phyloP scores from a whole-genome alignment of 2,888 invertebrate species.

The Mechanitis mazaeus region DNA sequence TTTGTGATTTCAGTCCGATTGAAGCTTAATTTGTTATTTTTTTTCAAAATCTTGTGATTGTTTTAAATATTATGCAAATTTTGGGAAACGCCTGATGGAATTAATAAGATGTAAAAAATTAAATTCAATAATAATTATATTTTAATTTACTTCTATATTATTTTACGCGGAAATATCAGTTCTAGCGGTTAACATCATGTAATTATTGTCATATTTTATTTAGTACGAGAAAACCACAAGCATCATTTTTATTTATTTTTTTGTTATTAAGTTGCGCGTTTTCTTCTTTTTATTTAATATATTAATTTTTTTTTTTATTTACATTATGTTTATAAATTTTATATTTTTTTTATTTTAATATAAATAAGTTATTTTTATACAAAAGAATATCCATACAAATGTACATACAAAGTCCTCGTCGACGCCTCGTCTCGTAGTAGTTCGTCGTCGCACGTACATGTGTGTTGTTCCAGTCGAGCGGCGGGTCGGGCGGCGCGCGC shows the following conservation, averaged over 20 bases:
- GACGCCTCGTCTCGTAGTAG: too few species aligned
- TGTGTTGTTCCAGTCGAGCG: conserved; percentile 44
- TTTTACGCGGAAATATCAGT: not conserved
- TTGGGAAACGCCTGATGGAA: too few species aligned
- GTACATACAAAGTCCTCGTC: too few species aligned
- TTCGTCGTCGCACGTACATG: not conserved
- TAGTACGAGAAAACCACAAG: conserved; percentile 22
- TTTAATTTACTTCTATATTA: not conserved
- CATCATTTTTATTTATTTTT: conserved; percentile 28
- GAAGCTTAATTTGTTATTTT: too few species aligned
- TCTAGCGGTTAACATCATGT: not conserved
- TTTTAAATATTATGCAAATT: too few species aligned
- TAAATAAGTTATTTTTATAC: too few species aligned
- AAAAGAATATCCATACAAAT: conserved; percentile 10
- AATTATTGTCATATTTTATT: not conserved
- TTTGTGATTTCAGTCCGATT: too few species aligned
- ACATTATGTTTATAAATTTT: conserved; percentile 12
- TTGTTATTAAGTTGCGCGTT: conserved; percentile 26
- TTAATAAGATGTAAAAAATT: too few species aligned
- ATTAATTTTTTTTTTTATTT: conserved; percentile 13
- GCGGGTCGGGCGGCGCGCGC: conserved; percentile 53
- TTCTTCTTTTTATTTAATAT: conserved; percentile 19
- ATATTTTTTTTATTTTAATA: not conserved
- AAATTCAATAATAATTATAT: not conserved
- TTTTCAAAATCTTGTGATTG: too few species aligned